Evolutionary conservation across 2,113 vertebrate genomes (phyloP).

Genomic region (Misgurnus mizolepis): DNA sequence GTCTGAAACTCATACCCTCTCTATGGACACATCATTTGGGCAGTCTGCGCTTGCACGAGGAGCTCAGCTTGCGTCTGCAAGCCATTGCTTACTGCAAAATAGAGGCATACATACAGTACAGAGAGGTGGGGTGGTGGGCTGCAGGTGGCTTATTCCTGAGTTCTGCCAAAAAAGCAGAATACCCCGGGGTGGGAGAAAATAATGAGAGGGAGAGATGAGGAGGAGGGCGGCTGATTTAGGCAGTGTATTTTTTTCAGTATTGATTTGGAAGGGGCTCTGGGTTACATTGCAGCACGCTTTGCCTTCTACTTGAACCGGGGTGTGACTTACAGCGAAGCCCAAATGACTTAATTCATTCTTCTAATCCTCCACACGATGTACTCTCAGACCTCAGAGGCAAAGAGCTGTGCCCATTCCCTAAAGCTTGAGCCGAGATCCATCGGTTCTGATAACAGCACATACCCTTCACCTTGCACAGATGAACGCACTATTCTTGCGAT

Average conservation of each 20-base stretch:
- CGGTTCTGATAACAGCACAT: conserved; percentile 63
- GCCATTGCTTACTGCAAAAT: conserved; percentile 48
- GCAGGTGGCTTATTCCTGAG: conserved; percentile 74
- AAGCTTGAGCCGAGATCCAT: conserved; percentile 63
- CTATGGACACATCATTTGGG: conserved; percentile 34
- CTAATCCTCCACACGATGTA: conserved; percentile 69
- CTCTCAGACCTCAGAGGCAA: conserved; percentile 64
- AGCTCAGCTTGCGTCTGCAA: conserved; percentile 43
- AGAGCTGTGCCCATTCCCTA: conserved; percentile 71
- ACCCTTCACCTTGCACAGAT: conserved; percentile 33
- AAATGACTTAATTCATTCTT: conserved; percentile 78
- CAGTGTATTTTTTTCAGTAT: conserved; percentile 69
- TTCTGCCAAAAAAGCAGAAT: conserved; percentile 76
- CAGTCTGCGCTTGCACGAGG: conserved; percentile 28
- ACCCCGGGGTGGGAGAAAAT: conserved; percentile 72
- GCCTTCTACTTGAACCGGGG: conserved; percentile 69
- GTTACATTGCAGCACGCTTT: conserved; percentile 66
- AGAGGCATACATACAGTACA: conserved; percentile 34
- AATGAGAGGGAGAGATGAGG: conserved; percentile 52
- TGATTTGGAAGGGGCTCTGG: conserved; percentile 72
- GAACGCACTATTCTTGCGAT: conserved; percentile 11
- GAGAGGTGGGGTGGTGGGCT: conserved; percentile 47
- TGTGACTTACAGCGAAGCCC: conserved; percentile 70
- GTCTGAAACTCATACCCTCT: conserved; percentile 39
- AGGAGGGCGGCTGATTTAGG: conserved; percentile 69